Conservation (phyloP, 2,888 invertebrate genomes). For the Ypsolopha sequella region DNA sequence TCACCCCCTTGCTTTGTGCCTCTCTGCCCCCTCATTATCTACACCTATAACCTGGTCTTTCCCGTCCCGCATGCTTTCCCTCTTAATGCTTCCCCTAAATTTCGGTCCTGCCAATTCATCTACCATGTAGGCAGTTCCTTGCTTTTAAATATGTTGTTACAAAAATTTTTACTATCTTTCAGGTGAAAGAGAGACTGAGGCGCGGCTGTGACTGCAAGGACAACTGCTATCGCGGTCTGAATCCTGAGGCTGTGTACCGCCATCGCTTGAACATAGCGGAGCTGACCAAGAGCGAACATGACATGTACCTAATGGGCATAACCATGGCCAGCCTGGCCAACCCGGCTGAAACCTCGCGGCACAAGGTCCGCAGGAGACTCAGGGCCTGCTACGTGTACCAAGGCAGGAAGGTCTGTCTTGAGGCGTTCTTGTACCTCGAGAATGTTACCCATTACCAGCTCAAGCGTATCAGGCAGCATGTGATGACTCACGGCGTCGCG, state of each 20-base stretch:
- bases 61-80: too few relatives aligned
- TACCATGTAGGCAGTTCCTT: too few relatives aligned
- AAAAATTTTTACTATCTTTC: slow-evolving; percentile 25
- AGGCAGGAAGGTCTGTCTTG: slow-evolving; percentile 81
- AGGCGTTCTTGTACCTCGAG: slow-evolving; percentile 83
- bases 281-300: slow-evolving; percentile 84
- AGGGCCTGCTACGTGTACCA: slow-evolving; percentile 84
- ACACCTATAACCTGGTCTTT: too few relatives aligned
- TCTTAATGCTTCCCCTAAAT: too few relatives aligned
- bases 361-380: slow-evolving; percentile 79
- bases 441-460: slow-evolving; percentile 85
- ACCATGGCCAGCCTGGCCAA: slow-evolving; percentile 85
- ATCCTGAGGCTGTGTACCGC: slow-evolving; percentile 80
- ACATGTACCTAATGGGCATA: slow-evolving; percentile 89
- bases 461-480: slow-evolving; percentile 82
- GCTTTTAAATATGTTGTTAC: slow-evolving; percentile 6
- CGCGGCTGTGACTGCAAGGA: slow-evolving; percentile 84
- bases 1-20: too few relatives aligned
- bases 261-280: slow-evolving; percentile 84
- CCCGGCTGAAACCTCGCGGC: slow-evolving; percentile 78
- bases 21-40: too few relatives aligned
- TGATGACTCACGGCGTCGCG: slow-evolving; percentile 83
- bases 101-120: too few relatives aligned
- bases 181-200: slow-evolving; percentile 77
- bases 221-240: slow-evolving; percentile 81